Base-by-base conservation (phyloP, 1,140 invertebrate genomes). In the Drosophila sulfurigaster region DNA sequence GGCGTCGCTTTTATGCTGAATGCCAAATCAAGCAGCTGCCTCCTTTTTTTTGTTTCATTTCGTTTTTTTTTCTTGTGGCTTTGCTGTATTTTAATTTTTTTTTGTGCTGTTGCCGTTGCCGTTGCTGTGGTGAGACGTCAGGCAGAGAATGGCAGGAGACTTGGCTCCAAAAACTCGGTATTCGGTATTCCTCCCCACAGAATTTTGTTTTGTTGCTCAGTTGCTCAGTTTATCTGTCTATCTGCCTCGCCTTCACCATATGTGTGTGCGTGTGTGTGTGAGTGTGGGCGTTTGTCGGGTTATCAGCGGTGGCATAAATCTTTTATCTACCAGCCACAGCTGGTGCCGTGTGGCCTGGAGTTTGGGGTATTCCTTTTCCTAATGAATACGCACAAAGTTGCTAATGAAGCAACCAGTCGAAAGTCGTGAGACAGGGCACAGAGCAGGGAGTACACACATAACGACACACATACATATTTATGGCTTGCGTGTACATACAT, bases 331-430 rank as follows among this genome's bases (percentile, higher is more conserved):
- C 83, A 79, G 80, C 69, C 77, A 62, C 82, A 87, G 82, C 82
- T 88, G 82, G 82, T 56, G 56, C 43, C 48, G 20, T 45, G 63
- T 48, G 66, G 56, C 43, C n/a, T 30, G 63, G 52, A 72, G 56
- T 62, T 63, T 56, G 35, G 59, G 30, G 16, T 45, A 41, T 68
- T 69, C 65, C 66, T 35, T 35, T 83, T 78, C 73, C 80, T 88
- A 87, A 87, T 87, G 82, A 87, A 87, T 87, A 87, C 82, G 80
- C 82, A 87, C 85, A 87, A 88, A 87, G 83, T 87, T 87, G 85
- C 80, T 87, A 87, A 87, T 87, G 83, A 87, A 87, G 83, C 83
- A 76, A 49, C 60, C 74, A 76, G 73, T 70, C 66, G 58, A 69
- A 70, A 60, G 70, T 43, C 52, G 41, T 46, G 69, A 63, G 35